Evolutionary conservation across 2,888 invertebrate genomes (phyloP).

Genomic region (Drosophila formosana): DNA sequence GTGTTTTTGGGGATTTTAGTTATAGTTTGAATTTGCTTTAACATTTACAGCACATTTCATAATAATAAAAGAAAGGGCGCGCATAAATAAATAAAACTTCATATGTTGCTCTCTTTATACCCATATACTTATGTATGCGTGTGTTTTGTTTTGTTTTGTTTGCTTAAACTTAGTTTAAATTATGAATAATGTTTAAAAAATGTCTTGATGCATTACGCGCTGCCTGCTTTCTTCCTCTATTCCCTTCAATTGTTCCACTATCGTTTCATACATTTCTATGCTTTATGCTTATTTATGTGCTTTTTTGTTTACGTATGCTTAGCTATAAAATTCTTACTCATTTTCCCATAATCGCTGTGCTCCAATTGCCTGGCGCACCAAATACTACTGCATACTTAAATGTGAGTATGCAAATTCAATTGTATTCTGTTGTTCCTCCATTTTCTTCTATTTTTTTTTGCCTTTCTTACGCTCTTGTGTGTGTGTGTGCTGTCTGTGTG

Average conservation of each 20-base stretch:
- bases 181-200: constrained; percentile 73
- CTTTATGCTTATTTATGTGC: constrained; percentile 53
- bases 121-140: constrained; percentile 51
- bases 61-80: constrained; percentile 48
- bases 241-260: constrained; percentile 25
- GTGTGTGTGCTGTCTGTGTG: constrained; percentile 24
- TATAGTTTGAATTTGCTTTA: constrained; percentile 65
- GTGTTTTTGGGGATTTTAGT: constrained; percentile 77
- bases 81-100: constrained; percentile 70
- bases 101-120: constrained; percentile 48
- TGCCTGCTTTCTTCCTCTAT: constrained; percentile 41
- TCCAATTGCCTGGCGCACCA: constrained; percentile 45
- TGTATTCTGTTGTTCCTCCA: constrained; percentile 16
- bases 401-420: constrained; percentile 36
- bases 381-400: constrained; percentile 44
- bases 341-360: constrained; percentile 19
- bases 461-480: constrained; percentile 19
- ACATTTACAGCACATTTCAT: constrained; percentile 65
- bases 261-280: constrained; percentile 37
- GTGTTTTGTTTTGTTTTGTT: constrained; percentile 35
- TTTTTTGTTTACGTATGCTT: constrained; percentile 61
- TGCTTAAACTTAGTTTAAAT: constrained; percentile 76
- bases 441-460: constrained; percentile 17
- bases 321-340: constrained; percentile 43
- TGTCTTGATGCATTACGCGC: constrained; percentile 69